Percentiles rank a stretch among this genome's conserved stretches.
Conservation (phyloP, 92 coral and sea anemone species). For the Actinernus sp. region DNA sequence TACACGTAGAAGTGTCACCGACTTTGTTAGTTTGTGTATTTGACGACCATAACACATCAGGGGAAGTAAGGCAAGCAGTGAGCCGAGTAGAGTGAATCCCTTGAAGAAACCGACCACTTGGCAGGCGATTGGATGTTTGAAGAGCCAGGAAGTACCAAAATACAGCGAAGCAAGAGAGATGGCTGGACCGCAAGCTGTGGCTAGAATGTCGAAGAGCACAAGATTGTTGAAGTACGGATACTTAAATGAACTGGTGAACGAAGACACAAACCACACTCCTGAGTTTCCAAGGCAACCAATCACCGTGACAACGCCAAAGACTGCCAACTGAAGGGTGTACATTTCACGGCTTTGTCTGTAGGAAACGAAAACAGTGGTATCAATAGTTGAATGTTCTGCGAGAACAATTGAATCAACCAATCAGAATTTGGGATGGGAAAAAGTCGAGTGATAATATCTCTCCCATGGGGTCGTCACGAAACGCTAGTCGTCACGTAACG, state of each 20-base stretch:
- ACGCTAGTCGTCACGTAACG: too few relatives aligned
- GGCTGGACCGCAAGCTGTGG: conserved; percentile 47
- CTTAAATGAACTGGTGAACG: conserved; percentile 18
- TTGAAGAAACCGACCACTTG: conserved; percentile 31
- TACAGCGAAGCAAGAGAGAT: conserved; percentile 5
- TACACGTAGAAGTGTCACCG: conserved; percentile 1
- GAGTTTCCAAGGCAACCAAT: conserved; percentile 54
- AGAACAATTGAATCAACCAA: too few relatives aligned
- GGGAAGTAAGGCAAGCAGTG: conserved; percentile 25
- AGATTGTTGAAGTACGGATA: conserved; percentile 23
- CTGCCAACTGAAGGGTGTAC: conserved; percentile 3
- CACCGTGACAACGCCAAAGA: conserved; percentile 18
- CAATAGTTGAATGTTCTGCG: too few relatives aligned
- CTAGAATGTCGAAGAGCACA: conserved; percentile 40
- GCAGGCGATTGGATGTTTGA: conserved; percentile 16
- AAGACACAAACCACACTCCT: conserved; percentile 10
- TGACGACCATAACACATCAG: conserved; percentile 37
- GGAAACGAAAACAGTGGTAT: too few relatives aligned
- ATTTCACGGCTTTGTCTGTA: too few relatives aligned
- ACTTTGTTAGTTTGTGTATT: background rate
- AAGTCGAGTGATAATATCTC: too few relatives aligned
- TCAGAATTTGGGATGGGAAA: too few relatives aligned
- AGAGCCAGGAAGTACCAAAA: conserved; percentile 35
- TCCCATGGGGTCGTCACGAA: too few relatives aligned
- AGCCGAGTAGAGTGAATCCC: conserved; percentile 8